Base-by-base conservation (phyloP, 2,888 invertebrate species). In the Tiliacea citrago region DNA sequence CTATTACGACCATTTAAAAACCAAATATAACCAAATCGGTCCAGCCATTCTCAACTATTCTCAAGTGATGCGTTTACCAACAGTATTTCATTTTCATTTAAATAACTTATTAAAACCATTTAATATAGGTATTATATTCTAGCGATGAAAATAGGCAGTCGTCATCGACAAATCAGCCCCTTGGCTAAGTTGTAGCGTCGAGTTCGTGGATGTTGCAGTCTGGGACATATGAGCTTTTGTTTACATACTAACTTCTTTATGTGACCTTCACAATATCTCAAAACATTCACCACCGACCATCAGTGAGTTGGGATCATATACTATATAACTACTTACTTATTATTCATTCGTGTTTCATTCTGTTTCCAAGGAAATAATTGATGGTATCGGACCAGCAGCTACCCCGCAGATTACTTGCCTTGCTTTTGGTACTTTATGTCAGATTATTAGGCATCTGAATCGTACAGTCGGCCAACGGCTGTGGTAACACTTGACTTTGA, bases 201-300 rank as follows among this genome's bases (percentile, higher is more conserved):
- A 8, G 24, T 12, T n/a, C n/a, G 53, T 24, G 24, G 24, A 6
- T 55, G 24, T 29, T 29, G 24, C 8, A 29, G 49, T 35, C 12
- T 49, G 42, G 21, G 10, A 24, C 13, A 74, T 53, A n/a, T 29
- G 47, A 73, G 24, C 12, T 8, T 16, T 61, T 61, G 73, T 24
- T 73, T 61, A 61, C n/a, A 24, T 16, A 18, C 12, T 49, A 8
- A 35, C n/a, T 68, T 13, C 21, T 47, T 35, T 47, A 42, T 13
- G 42, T 21, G 47, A 57, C 12, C 42, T 29, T 13, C 16, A 29
- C 73, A 35, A 45, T 47, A 47, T 73, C 21, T 13, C 18, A 45
- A 21, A 7, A 39, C 35, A 21, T 10, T 21, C 49, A 42, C 5
- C 24, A 4, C 47, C 16, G 7, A 39, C 16, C 21, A 5, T 16